phyloP scores from a whole-genome alignment of 2,797 vertebrate genomes.

The Sebastes dallii region DNA sequence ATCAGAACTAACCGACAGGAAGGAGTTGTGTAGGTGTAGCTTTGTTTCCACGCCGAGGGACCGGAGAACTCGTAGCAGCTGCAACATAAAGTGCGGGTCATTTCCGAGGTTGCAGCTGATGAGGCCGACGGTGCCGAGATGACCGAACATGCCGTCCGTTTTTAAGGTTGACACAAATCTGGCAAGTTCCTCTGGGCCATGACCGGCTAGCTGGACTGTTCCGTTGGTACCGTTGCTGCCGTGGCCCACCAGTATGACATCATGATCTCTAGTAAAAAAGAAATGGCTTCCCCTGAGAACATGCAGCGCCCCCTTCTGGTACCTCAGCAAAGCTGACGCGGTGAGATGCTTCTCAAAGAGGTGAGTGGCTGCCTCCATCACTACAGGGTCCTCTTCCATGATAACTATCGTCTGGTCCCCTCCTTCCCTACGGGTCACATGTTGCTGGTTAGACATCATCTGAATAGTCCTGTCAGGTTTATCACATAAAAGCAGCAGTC shows the following conservation, averaged over 20 bases:
- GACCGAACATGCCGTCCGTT: neutral
- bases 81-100: slow-evolving; percentile 41
- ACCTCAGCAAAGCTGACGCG: slow-evolving; percentile 58
- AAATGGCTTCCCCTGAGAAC: slow-evolving; percentile 24
- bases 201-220: slow-evolving; percentile 37
- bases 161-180: slow-evolving; percentile 47
- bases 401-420: slow-evolving; percentile 53
- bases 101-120: slow-evolving; percentile 71
- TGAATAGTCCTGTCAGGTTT: neutral
- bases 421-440: neutral
- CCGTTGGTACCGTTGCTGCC: slow-evolving; percentile 40
- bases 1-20: slow-evolving; percentile 50
- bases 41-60: slow-evolving; percentile 39
- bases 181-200: slow-evolving; percentile 57
- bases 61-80: slow-evolving; percentile 51
- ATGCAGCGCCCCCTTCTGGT: slow-evolving; percentile 49
- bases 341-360: slow-evolving; percentile 55
- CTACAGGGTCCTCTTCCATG: slow-evolving; percentile 62
- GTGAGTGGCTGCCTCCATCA: slow-evolving; percentile 56
- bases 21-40: slow-evolving; percentile 46
- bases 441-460: neutral
- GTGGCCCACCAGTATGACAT: slow-evolving; percentile 67
- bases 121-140: slow-evolving; percentile 41
- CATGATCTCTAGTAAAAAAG: slow-evolving; percentile 3
- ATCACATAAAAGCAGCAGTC: neutral